Conservation (phyloP, 2,888 invertebrate species). For the Tuberolachnus salignus region DNA sequence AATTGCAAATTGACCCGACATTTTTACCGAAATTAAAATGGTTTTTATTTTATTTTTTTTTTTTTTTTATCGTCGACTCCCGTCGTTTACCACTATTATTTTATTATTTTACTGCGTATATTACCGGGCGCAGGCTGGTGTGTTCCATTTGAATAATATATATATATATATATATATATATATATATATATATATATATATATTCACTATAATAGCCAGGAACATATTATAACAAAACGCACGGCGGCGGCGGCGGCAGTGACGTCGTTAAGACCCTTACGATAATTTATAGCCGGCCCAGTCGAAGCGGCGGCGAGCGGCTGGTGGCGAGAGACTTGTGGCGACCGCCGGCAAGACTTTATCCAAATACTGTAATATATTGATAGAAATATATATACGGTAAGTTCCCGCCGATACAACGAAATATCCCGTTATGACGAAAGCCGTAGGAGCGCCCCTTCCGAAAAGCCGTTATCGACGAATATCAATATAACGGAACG, state of each 20-base stretch:
- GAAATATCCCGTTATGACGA: too few relatives aligned
- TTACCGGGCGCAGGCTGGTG: not conserved
- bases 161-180: conserved; percentile 45
- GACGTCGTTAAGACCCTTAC: conserved; percentile 43
- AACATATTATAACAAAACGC: not conserved
- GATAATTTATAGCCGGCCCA: conserved; percentile 36
- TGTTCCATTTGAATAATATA: conserved; percentile 44
- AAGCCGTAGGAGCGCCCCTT: too few relatives aligned
- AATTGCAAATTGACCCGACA: not conserved
- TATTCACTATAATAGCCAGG: not conserved
- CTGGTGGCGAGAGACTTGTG: too few relatives aligned
- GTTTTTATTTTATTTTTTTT: not conserved
- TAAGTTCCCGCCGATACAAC: too few relatives aligned
- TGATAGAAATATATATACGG: too few relatives aligned
- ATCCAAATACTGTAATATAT: not conserved
- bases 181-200: conserved; percentile 48
- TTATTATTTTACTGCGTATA: too few relatives aligned
- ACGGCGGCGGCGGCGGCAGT: not conserved
- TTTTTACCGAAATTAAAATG: not conserved
- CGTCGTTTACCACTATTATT: not conserved
- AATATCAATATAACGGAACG: too few relatives aligned
- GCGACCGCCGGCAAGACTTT: conserved; percentile 21
- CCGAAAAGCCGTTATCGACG: too few relatives aligned
- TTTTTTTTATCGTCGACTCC: not conserved
- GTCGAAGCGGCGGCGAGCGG: not conserved